phyloP scores from a whole-genome alignment of 2,888 invertebrate species.

The Ophion obscuratus region DNA sequence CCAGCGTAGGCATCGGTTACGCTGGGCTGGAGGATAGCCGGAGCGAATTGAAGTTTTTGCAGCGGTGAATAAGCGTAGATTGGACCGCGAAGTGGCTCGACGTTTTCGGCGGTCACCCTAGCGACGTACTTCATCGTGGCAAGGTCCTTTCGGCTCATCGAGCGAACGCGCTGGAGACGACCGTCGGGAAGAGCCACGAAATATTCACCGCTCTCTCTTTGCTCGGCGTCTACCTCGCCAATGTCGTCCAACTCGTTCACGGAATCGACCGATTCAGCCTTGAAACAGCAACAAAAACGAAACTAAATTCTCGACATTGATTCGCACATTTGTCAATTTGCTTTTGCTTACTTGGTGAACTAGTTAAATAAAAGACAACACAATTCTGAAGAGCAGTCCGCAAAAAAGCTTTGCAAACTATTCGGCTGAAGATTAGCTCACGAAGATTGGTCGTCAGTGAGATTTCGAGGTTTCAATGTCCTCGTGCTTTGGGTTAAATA shows the following conservation, averaged over 20 bases:
- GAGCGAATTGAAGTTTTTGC: constrained; percentile 79
- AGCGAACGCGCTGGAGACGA: constrained; percentile 87
- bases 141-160: constrained; percentile 85
- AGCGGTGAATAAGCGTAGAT: constrained; percentile 85
- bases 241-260: constrained; percentile 81
- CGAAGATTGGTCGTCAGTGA: too few species aligned
- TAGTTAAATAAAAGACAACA: neutral
- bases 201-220: constrained; percentile 85
- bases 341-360: neutral
- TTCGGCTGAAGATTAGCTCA: too few species aligned
- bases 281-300: constrained; percentile 10
- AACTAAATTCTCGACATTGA: neutral
- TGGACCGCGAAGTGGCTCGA: constrained; percentile 87
- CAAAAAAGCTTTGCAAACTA: too few species aligned
- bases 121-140: constrained; percentile 88
- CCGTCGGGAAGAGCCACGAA: constrained; percentile 88
- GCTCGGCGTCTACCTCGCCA: constrained; percentile 77
- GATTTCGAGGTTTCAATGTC: too few species aligned
- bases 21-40: constrained; percentile 71
- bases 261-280: constrained; percentile 78
- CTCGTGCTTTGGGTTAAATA: neutral
- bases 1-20: constrained; percentile 44
- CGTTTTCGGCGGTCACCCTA: constrained; percentile 87
- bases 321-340: neutral
- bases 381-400: neutral